A percentile compares a stretch with the other conserved stretches of the same genome.
These are phyloP conservation scores for Tortricodes alternella DNA, from an alignment of 2,888 invertebrate species.

Conservation along the genomic window DNA sequence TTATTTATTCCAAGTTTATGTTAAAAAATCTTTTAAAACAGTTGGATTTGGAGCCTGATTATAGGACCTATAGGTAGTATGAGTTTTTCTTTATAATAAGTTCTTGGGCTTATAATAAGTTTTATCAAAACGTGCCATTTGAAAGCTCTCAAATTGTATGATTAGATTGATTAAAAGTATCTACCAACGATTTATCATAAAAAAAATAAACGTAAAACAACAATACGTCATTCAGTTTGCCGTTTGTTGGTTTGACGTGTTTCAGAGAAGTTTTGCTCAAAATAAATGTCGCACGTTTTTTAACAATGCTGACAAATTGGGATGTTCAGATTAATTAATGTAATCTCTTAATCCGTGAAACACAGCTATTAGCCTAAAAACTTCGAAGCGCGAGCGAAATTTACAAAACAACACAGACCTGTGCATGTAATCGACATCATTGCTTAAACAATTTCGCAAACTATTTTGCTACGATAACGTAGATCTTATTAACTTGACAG, in stretches of 20 bases:
- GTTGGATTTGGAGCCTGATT: too few species aligned
- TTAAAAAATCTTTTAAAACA: too few species aligned
- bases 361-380: conserved; percentile 16
- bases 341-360: conserved; percentile 22
- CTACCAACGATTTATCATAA: conserved; percentile 9
- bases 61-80: too few species aligned
- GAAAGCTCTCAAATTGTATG: too few species aligned
- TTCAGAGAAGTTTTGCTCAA: neutral
- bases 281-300: conserved; percentile 16
- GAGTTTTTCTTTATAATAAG: too few species aligned
- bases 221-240: conserved; percentile 22
- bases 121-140: too few species aligned
- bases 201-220: conserved; percentile 8
- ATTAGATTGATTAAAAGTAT: neutral
- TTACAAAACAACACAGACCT: conserved; percentile 7
- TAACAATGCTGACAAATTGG: conserved; percentile 18
- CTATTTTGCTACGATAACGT: neutral
- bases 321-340: conserved; percentile 26
- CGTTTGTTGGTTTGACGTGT: neutral
- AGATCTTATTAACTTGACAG: neutral
- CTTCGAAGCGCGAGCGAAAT: conserved; percentile 12
- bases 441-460: too few species aligned
- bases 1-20: too few species aligned
- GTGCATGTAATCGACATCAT: too few species aligned
- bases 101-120: too few species aligned